Evolutionary conservation across 1,140 invertebrate genomes (phyloP), one percentile per base, ranked within the genome.

Genomic region (Fopius arisanus): DNA sequence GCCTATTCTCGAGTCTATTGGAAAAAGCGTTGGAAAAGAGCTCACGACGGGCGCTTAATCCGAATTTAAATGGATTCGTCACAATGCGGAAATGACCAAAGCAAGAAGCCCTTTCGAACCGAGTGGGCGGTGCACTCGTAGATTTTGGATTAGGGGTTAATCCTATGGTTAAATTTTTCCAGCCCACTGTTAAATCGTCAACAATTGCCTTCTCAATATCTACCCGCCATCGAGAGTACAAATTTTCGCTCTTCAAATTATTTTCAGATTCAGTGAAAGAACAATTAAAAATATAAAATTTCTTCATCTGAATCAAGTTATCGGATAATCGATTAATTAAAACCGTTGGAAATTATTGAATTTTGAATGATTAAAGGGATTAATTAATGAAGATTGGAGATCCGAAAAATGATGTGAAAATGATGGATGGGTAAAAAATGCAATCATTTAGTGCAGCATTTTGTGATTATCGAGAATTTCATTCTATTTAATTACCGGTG

Each of bases 1-100:
- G 12, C 14, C 29, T 29, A 0, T 16, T 29, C 9, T 10, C 19
- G 31, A 19, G 14, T 19, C 40, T 19, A 48, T 48, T 48, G n/a
- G 43, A 48, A 48, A 40, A 70, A 70, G 67, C 7, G 31, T n/a
- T 31, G 40, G 67, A 48, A 69, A 9, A 51, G 28, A n/a, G 33
- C 37, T 43, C 33, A 43, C 63, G 12, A 43, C 67, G 63, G 40
- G 40, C 9, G 29, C 71, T 67, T 80, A 79, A 80, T 78, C 78
- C 77, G 70, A 80, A 81, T 81, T 82, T 80, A 81, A 80, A 80
- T 79, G 72, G 81, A 79, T 78, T 76, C 67, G 54, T 78, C 67
- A 66, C 70, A 65, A 62, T 40, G 67, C 40, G 59, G 31, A 75
- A 72, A 48, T 19, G 29, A 77, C 74, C 63, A 74, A 67, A 23